A percentile compares a stretch with the other conserved stretches of the same genome.
phyloP scores from a whole-genome alignment of 2,113 vertebrate genomes.

The Anolis sagrei region DNA sequence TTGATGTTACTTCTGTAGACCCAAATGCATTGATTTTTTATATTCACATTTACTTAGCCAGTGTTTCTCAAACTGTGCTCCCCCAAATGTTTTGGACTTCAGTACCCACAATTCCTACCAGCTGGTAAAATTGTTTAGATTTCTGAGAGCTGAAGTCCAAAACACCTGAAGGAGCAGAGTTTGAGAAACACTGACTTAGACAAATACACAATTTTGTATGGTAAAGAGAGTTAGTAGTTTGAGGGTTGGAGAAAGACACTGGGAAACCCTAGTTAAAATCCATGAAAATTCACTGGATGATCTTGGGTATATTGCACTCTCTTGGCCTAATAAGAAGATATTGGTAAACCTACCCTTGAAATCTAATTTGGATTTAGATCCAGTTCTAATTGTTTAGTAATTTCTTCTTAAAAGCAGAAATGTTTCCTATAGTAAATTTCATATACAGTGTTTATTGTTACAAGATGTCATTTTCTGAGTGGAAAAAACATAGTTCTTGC shows the following conservation, averaged over 20 bases:
- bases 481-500: background rate
- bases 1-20: background rate
- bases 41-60: background rate
- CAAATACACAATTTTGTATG: background rate
- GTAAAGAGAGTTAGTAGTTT: background rate
- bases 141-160: too few species aligned
- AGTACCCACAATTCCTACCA: too few species aligned
- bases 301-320: too few species aligned
- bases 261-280: too few species aligned
- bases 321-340: too few species aligned
- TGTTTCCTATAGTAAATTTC: background rate
- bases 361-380: background rate
- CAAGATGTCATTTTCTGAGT: conserved; percentile 32
- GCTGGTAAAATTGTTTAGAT: too few species aligned
- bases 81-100: too few species aligned
- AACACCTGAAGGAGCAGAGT: too few species aligned
- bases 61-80: too few species aligned
- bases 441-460: conserved; percentile 23
- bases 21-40: background rate
- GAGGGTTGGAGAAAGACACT: too few species aligned
- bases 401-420: background rate
- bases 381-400: background rate
- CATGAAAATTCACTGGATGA: too few species aligned
- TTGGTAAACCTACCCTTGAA: background rate
- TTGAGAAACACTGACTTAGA: background rate